Base-by-base conservation (phyloP, 2,113 vertebrate genomes). In the Gymnobelideus leadbeateri region DNA sequence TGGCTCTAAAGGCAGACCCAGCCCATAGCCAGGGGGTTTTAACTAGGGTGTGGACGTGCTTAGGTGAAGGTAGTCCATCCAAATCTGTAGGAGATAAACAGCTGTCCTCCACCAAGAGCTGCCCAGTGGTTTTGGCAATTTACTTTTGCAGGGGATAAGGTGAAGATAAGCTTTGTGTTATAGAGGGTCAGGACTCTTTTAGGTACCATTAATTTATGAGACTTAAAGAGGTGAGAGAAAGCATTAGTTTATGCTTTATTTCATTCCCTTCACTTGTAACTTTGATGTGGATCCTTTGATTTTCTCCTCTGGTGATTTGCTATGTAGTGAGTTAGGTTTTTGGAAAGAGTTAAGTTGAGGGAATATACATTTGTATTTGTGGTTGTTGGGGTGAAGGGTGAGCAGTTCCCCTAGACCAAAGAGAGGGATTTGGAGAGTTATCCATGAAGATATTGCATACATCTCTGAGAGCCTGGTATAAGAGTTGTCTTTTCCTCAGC, bases 51-150 rank as follows among this genome's bases (percentile, higher is more conserved):
- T 37, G 16, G 68, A 37, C 5, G 21, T 8, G 37, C 37, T 2
- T 5, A 19, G 68, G 16, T 84, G 16, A n/a, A 84, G 16, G 19
- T 43, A 43, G 68, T 23, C 7, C 68, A 84, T 43, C 68, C 37
- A 7, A 84, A 84, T 84, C 6, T 43, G 37, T 21, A 0, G 3
- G 2, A n/a, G 68, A 12, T 14, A n/a, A 21, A 43, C 37, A 21
- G 37, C n/a, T 43, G 1, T 6, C 16, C 7, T 84, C 19, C 68
- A 23, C 16, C 1, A 84, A 2, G 0, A 2, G 6, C 2, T 23
- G n/a, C 2, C 19, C 43, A 43, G 7, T n/a, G 43, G 37, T 7
- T 19, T 43, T 84, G 68, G 37, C 19, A 84, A 19, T 84, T 84
- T 43, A 21, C 0, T 0, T 84, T 43, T 8, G 37, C 57, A 84